Percentiles rank a stretch among this genome's conserved stretches.
phyloP scores from a whole-genome alignment of 2,888 invertebrate species.

The Drosophila borealis region DNA sequence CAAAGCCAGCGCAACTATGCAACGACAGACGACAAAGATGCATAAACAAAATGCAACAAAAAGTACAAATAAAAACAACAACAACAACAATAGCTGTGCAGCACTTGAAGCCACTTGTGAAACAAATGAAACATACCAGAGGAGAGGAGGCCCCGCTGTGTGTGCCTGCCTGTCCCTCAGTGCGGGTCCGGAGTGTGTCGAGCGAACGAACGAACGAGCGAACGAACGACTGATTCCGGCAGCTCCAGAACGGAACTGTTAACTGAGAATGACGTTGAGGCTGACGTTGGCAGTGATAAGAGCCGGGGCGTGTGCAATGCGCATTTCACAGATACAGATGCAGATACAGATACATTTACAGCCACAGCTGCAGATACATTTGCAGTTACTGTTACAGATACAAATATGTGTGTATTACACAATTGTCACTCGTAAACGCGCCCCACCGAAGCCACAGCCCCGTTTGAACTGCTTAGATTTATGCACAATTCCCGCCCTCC shows the following conservation, averaged over 20 bases:
- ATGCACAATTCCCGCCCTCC: background rate
- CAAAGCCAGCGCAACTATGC: slow-evolving; percentile 64
- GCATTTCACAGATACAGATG: slow-evolving; percentile 15
- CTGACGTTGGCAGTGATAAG: slow-evolving; percentile 58
- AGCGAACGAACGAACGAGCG: slow-evolving; percentile 31
- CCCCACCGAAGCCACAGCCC: background rate
- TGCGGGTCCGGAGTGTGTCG: slow-evolving; percentile 30
- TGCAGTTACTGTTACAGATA: background rate
- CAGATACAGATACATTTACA: slow-evolving; percentile 3
- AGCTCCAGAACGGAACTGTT: slow-evolving; percentile 63
- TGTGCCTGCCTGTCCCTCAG: too few species aligned
- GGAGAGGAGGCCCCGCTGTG: background rate
- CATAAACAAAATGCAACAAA: slow-evolving; percentile 71
- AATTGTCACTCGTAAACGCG: slow-evolving; percentile 60
- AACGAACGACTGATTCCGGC: slow-evolving; percentile 54
- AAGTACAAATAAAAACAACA: slow-evolving; percentile 44
- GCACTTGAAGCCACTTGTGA: slow-evolving; percentile 70
- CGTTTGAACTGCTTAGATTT: slow-evolving; percentile 24
- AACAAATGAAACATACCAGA: slow-evolving; percentile 75
- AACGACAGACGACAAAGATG: slow-evolving; percentile 71
- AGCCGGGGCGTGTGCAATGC: slow-evolving; percentile 35
- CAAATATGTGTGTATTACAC: slow-evolving; percentile 6
- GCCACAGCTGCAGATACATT: background rate
- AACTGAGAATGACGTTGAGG: slow-evolving; percentile 41
- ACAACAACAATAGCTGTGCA: slow-evolving; percentile 12